Evolutionary conservation across 2,797 vertebrate species (phyloP).

Genomic region (Micropoecilia bifurca): DNA sequence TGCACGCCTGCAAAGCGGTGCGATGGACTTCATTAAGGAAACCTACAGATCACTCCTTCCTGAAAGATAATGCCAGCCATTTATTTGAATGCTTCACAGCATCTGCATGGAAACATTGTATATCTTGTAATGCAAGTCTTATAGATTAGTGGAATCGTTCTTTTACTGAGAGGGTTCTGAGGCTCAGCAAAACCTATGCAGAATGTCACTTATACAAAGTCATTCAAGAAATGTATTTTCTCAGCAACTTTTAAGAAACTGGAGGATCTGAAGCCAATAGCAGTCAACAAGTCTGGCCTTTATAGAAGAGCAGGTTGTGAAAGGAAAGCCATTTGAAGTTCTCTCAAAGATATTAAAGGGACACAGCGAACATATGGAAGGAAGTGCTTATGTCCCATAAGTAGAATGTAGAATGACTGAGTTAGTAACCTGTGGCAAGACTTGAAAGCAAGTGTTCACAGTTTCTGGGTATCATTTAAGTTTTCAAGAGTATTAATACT

Average conservation of each 20-base stretch:
- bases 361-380: background rate
- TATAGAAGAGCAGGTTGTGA: background rate
- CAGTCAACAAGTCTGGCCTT: background rate
- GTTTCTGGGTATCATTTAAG: background rate
- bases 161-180: background rate
- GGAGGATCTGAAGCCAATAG: background rate
- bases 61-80: conserved; percentile 50
- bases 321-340: background rate
- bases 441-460: background rate
- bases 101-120: conserved; percentile 30
- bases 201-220: background rate
- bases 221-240: background rate
- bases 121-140: conserved; percentile 17
- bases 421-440: background rate
- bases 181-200: background rate
- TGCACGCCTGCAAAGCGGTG: conserved; percentile 40
- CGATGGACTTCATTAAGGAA: conserved; percentile 50
- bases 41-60: conserved; percentile 53
- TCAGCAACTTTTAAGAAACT: background rate
- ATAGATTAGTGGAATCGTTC: background rate
- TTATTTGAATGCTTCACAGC: conserved; percentile 40
- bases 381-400: background rate
- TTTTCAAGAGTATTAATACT: background rate
- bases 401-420: background rate
- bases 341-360: background rate